A percentile compares a stretch with the other conserved stretches of the same genome.
Conservation (phyloP, 2,888 invertebrate genomes). For the Urechis unicinctus region DNA sequence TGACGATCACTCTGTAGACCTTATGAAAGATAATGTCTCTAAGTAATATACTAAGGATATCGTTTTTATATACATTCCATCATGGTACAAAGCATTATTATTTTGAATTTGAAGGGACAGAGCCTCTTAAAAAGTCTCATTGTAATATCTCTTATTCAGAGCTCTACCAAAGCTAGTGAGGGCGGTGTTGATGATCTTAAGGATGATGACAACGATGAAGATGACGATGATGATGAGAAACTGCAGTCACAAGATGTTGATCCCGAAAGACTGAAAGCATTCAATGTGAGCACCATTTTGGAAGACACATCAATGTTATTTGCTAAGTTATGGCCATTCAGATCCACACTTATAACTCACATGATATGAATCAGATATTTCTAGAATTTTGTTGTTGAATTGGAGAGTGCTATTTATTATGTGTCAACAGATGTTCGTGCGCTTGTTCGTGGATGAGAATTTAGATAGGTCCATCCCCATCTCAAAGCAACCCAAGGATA, state of each 20-base stretch:
- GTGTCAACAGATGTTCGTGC: conserved; percentile 80
- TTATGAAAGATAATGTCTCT: no score
- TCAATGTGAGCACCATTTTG: conserved; percentile 68
- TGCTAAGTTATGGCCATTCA: no score
- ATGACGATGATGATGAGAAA: conserved; percentile 67
- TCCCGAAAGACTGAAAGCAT: conserved; percentile 89
- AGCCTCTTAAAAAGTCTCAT: no score
- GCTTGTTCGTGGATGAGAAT: conserved; percentile 93
- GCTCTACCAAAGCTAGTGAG: conserved; percentile 6
- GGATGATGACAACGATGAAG: conserved; percentile 80
- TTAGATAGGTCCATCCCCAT: conserved; percentile 93
- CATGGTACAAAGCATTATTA: no score
- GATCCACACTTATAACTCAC: not conserved
- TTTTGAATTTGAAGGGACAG: no score
- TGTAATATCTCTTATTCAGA: no score
- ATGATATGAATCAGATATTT: not conserved
- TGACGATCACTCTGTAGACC: no score
- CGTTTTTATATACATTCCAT: no score
- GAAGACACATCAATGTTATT: no score
- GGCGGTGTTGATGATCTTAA: conserved; percentile 7
- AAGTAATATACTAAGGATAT: no score
- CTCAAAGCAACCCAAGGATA: conserved; percentile 95
- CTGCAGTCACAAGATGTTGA: conserved; percentile 54
- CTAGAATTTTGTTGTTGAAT: not conserved
- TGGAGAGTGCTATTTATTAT: not conserved